Evolutionary conservation across 2,797 vertebrate species (phyloP).

Genomic region (Peromyscus nudipes): DNA sequence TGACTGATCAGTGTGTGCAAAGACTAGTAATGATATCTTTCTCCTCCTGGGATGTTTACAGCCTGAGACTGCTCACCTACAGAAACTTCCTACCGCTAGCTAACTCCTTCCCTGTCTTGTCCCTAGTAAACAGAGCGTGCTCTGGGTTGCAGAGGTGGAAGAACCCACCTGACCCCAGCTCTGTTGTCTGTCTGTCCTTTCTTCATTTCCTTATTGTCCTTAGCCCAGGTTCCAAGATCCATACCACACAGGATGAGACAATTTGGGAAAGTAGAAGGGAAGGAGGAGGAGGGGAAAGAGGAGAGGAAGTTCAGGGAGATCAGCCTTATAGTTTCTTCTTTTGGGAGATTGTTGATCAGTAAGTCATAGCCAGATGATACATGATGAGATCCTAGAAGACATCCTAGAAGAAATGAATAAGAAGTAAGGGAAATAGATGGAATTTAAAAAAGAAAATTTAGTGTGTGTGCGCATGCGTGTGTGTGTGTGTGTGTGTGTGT

Average conservation of each 20-base stretch:
- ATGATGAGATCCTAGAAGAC: background rate
- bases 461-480: background rate
- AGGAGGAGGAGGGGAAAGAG: background rate
- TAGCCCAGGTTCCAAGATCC: background rate
- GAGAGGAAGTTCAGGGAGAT: background rate
- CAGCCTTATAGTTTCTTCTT: background rate
- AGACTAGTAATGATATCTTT: background rate
- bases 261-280: background rate
- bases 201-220: background rate
- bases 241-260: background rate
- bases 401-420: too few species aligned
- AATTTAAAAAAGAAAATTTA: background rate
- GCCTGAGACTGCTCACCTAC: background rate
- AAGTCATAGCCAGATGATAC: background rate
- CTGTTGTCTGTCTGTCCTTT: background rate
- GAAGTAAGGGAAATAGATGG: background rate
- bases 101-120: background rate
- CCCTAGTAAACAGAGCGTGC: background rate
- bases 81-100: background rate
- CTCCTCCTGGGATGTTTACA: background rate
- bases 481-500: background rate
- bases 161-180: background rate
- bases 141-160: background rate
- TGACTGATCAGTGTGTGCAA: background rate
- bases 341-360: background rate